A percentile compares a stretch with the other conserved stretches of the same genome.
These are phyloP conservation scores for Dolichopus griseipennis DNA, from an alignment of 2,888 invertebrate species.

Conservation along the genomic window DNA sequence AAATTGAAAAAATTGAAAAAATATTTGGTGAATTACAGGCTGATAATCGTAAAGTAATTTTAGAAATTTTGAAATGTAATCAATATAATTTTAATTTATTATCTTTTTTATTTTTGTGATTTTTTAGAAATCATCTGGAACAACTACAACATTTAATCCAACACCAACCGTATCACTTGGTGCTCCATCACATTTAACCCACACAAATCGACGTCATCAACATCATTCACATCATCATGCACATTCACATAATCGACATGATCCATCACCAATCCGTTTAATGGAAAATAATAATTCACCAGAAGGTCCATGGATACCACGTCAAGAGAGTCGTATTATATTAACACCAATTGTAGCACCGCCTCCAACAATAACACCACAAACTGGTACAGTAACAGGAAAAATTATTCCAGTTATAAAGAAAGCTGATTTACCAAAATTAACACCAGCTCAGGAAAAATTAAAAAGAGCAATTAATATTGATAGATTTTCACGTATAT, in stretches of 20 bases:
- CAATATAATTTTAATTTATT: not conserved
- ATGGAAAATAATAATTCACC: conserved; percentile 17
- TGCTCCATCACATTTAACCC: not conserved
- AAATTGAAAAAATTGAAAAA: conserved; percentile 41
- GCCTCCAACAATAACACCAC: conserved; percentile 35
- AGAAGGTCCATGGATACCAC: conserved; percentile 42
- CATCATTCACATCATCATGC: conserved; percentile 3
- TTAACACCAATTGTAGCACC: conserved; percentile 37
- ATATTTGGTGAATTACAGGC: conserved; percentile 36
- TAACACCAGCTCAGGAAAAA: conserved; percentile 52
- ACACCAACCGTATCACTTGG: not conserved
- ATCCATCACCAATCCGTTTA: conserved; percentile 34
- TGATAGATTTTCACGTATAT: conserved; percentile 59
- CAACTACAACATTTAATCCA: not conserved
- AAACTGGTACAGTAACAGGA: conserved; percentile 31
- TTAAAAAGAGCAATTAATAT: conserved; percentile 60
- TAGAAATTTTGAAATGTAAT: not conserved
- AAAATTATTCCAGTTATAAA: conserved; percentile 32
- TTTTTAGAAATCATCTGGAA: not conserved
- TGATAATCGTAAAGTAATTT: conserved; percentile 17
- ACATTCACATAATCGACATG: conserved; percentile 26
- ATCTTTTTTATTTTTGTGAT: not conserved
- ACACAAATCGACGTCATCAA: conserved; percentile 1
- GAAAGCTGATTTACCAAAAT: conserved; percentile 40
- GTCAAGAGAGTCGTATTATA: conserved; percentile 41